phyloP scores from a whole-genome alignment of 2,797 vertebrate genomes.

The Craterocephalus amniculus region DNA sequence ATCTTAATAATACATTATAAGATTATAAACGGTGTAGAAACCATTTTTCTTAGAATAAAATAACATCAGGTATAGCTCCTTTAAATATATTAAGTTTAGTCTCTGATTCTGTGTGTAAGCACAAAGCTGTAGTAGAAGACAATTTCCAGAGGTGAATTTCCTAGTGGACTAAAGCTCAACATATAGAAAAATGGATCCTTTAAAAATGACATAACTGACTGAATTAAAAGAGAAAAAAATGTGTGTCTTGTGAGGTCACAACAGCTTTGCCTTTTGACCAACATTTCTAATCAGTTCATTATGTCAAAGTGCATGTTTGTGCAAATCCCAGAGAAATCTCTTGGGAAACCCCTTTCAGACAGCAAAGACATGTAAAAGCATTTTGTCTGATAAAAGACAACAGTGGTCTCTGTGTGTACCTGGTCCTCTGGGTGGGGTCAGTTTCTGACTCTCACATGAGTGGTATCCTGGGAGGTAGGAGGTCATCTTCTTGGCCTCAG shows the following conservation, averaged over 20 bases:
- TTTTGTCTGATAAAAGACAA: background rate
- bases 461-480: slow-evolving; percentile 38
- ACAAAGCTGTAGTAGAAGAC: background rate
- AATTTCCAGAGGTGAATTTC: background rate
- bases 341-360: background rate
- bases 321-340: background rate
- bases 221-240: background rate
- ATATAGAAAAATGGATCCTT: background rate
- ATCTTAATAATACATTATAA: too few species aligned
- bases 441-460: slow-evolving; percentile 44
- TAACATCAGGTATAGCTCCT: too few species aligned
- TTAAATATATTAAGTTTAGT: background rate
- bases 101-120: background rate
- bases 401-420: slow-evolving; percentile 21
- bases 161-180: background rate
- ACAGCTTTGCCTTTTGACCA: background rate
- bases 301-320: background rate
- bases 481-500: slow-evolving; percentile 58
- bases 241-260: background rate
- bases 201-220: background rate
- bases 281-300: background rate
- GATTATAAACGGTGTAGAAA: too few species aligned
- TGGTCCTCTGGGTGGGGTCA: slow-evolving; percentile 36
- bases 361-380: background rate
- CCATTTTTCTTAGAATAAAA: too few species aligned